These are phyloP conservation scores for Eurystomus glaucurus DNA, from an alignment of 2,797 vertebrate genomes.

Conservation along the genomic window DNA sequence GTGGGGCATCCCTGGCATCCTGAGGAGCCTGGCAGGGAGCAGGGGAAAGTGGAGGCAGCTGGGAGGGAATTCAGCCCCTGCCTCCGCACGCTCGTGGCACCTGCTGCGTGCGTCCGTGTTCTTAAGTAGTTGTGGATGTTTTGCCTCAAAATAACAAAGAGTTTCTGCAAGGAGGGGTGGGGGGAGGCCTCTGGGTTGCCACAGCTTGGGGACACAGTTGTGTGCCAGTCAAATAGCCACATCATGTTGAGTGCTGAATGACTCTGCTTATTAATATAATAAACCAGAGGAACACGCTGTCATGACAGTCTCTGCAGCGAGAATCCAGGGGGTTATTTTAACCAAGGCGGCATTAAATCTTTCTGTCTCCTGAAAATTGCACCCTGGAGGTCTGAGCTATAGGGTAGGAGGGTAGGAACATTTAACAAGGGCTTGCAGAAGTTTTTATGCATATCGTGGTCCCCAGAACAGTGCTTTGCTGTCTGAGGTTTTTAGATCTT, in stretches of 20 bases:
- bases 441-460: background rate
- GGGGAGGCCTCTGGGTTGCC: background rate
- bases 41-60: background rate
- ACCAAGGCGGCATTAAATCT: conserved; percentile 31
- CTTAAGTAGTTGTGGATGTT: background rate
- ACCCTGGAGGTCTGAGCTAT: background rate
- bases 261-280: conserved; percentile 68
- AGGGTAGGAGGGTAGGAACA: conserved; percentile 11
- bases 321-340: conserved; percentile 28
- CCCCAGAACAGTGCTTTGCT: conserved; percentile 20
- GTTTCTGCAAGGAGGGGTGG: background rate
- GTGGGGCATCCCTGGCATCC: background rate
- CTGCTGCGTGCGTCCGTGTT: background rate
- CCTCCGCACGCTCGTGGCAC: fast-evolving
- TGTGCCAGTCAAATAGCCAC: conserved; percentile 26
- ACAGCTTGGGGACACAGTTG: background rate
- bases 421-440: conserved; percentile 28
- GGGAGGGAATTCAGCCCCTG: background rate
- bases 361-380: conserved; percentile 48
- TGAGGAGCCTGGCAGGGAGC: background rate
- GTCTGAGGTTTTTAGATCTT: conserved; percentile 21
- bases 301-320: background rate
- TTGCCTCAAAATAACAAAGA: background rate
- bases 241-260: conserved; percentile 45
- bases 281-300: conserved; percentile 35